Percentiles rank a stretch among this genome's conserved stretches.
phyloP scores from a whole-genome alignment of 2,888 invertebrate species.

The Xestobium rufovillosum region DNA sequence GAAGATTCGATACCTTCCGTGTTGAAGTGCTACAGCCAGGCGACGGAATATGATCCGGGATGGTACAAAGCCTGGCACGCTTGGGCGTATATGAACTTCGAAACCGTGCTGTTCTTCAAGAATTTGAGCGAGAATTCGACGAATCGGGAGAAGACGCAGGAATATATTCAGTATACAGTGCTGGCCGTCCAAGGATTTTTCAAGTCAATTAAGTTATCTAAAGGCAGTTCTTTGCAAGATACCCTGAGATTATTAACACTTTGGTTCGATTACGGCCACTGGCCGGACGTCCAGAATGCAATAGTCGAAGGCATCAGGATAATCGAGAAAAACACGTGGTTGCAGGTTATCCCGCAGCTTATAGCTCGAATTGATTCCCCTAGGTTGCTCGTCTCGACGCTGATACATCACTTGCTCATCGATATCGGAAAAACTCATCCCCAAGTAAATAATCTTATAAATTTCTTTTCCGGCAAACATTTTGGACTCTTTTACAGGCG shows the following conservation, averaged over 20 bases:
- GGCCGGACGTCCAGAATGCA: slow-evolving; percentile 88
- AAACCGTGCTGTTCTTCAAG: slow-evolving; percentile 69
- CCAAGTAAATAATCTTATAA: slow-evolving; percentile 26
- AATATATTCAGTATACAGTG: slow-evolving; percentile 70
- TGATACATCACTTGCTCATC: slow-evolving; percentile 88
- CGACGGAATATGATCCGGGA: slow-evolving; percentile 73
- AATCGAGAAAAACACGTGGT: slow-evolving; percentile 97
- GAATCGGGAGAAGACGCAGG: not conserved
- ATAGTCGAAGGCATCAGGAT: slow-evolving; percentile 85
- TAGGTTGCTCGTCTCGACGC: slow-evolving; percentile 74
- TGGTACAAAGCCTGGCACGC: slow-evolving; percentile 99
- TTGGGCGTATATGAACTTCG: slow-evolving; percentile 97
- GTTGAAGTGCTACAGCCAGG: slow-evolving; percentile 71
- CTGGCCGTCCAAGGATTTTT: slow-evolving; percentile 95
- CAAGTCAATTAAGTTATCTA: slow-evolving; percentile 76
- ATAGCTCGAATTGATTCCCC: slow-evolving; percentile 97
- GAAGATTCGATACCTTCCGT: slow-evolving; percentile 69
- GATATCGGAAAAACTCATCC: slow-evolving; percentile 98
- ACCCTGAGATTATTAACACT: slow-evolving; percentile 87
- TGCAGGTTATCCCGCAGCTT: slow-evolving; percentile 97
- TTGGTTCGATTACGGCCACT: slow-evolving; percentile 98
- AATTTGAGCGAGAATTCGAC: slow-evolving; percentile 31
- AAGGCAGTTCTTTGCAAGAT: slow-evolving; percentile 91
- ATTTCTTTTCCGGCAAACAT: slow-evolving; percentile 25
- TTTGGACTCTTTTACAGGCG: slow-evolving; percentile 55